phyloP scores from a whole-genome alignment of 2,113 vertebrate genomes.

The Tenebrosternarchus preto region DNA sequence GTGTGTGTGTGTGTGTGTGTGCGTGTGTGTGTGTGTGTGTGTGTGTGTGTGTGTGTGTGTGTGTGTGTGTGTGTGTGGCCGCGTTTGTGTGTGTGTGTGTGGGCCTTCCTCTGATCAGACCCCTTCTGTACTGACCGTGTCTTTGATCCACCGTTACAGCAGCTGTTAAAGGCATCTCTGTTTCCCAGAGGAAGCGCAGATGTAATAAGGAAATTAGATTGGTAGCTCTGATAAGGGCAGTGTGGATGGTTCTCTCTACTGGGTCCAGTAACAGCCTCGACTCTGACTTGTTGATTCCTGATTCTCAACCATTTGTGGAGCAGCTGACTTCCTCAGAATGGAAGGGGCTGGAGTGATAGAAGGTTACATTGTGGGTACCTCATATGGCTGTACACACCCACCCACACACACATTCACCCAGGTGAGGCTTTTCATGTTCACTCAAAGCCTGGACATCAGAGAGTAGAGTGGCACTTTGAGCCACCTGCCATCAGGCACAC shows the following conservation, averaged over 20 bases:
- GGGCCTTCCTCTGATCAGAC: constrained; percentile 67
- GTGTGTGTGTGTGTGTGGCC: constrained; percentile 51
- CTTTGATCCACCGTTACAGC: constrained; percentile 64
- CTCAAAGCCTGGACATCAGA: constrained; percentile 89
- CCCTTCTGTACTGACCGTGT: constrained; percentile 57
- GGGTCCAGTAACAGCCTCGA: too few relatives aligned
- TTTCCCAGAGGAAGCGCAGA: constrained; percentile 53
- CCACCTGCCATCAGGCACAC: constrained; percentile 81
- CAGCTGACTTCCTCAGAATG: background rate
- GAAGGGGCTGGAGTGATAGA: background rate
- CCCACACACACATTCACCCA: constrained; percentile 57
- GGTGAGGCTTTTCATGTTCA: constrained; percentile 89
- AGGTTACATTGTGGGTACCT: background rate
- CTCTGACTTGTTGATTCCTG: too few relatives aligned
- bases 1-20: too few relatives aligned
- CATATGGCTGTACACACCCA: background rate
- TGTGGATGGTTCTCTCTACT: too few relatives aligned
- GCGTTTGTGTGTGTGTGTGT: constrained; percentile 30
- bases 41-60: constrained; percentile 52
- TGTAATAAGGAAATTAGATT: constrained; percentile 62
- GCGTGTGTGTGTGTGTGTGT: constrained; percentile 52
- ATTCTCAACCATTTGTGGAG: too few relatives aligned
- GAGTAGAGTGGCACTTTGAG: constrained; percentile 89
- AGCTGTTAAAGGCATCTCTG: constrained; percentile 60
- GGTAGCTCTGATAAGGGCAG: constrained; percentile 39